Evolutionary conservation across 2,888 invertebrate species (phyloP), one percentile per base, ranked within the genome.

Genomic region (Myathropa florea): DNA sequence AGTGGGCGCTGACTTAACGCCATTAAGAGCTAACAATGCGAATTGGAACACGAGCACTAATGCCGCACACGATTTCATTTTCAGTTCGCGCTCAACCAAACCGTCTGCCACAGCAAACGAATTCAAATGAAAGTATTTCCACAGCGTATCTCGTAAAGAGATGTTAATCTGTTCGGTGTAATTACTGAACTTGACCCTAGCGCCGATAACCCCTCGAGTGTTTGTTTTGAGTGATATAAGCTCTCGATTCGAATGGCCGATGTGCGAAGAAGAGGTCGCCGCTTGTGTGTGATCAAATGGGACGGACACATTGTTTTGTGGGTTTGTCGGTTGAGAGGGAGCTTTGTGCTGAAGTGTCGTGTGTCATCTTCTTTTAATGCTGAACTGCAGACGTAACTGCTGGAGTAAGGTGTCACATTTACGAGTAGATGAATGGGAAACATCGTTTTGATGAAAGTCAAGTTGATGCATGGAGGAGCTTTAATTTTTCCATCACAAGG

Each of bases 51-150:
- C 1, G n/a, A 61, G 24, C 12, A 53, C 33, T n/a, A 72, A 10
- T 46, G 65, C 36, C 26, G n/a, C 12, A 65, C 2, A 33, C 6
- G 18, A 7, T 59, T 68, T 77, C 81, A 85, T 81, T 28, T 30
- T 79, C 9, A 28, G 60, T 64, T 33, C 36, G 6, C 57, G 28
- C 61, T 55, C 39, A 30, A 76, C 76, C 65, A 70, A 55, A 60
- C 70, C 21, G 75, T 60, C 70, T 30, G 70, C 28, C 60, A 46
- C 28, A 28, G 30, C 46, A 65, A 55, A 39, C 59, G 39, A 75
- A 70, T 55, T 75, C 23, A 60, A 83, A 60, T 83, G 83, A 18
- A 18, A n/a, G 7, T 4, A 7, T 46, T 4, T 46, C 18, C 46
- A 1, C 46, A 18, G n/a, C 9, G 46, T 18, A n/a, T 18, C 18